Evolutionary conservation across 2,888 invertebrate species (phyloP), one percentile per base, ranked within the genome.

Genomic region (Andricus quercusramuli): DNA sequence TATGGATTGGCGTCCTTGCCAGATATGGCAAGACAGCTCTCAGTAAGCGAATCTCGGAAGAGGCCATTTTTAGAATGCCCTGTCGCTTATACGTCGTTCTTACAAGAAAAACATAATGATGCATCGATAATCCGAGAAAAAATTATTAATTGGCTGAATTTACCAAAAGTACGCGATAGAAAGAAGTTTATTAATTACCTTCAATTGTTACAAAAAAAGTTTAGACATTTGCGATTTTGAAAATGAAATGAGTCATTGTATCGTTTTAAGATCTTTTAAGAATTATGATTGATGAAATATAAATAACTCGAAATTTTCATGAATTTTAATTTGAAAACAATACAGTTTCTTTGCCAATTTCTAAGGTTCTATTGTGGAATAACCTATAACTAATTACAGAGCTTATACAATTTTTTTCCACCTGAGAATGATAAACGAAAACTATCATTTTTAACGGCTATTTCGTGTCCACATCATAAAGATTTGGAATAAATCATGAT

Each of bases 21-120:
- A 84, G 84, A 90, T 89, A 90, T 89, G 90, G 90, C 83, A 84
- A 90, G 90, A 90, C 90, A 82, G 85, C 86, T 88, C 86, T 29
- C 64, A 56, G 29, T 51, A 74, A 59, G 47, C 67, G 68, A 82
- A 85, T 86, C 86, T 83, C 83, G 83, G 82, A 87, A 85, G 83
- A 80, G 82, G 78, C 66, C 80, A 79, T 83, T 87, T 86, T 86
- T 85, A 70, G 65, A 59, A 47, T 76, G 68, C 78, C 74, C 81
- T 67, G 25, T 79, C 51, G 74, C 79, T 70, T 79, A 74, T 56
- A 17, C 51, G n/a, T 44, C n/a, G 32, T 32, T 70, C 51, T 47
- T 74, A 15, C 20, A 74, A 74, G 51, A 74, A 74, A 56, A 74
- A 37, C n/a, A 70, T 25, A 68, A 47, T 68, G 44, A 68, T 68